Base-by-base conservation (phyloP, 2,888 invertebrate genomes). In the Augiades crinisus region DNA sequence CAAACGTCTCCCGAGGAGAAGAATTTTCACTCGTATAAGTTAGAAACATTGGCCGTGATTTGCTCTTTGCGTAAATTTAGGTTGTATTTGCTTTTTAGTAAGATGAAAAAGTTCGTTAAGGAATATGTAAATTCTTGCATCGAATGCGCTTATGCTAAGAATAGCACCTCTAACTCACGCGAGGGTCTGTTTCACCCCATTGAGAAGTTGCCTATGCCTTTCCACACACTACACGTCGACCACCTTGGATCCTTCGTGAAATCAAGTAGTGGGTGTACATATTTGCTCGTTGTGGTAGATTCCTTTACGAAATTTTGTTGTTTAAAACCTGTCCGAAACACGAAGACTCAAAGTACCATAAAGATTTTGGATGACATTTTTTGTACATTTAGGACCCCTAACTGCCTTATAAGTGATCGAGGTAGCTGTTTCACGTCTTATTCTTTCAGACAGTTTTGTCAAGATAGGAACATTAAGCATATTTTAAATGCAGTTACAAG, bases 71-170 rank as follows among this genome's bases (percentile, higher is more conserved):
- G 50, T 2, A 36, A 49, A 6, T 61, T 57, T 21, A n/a, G 57
- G 3, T 56, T 61, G 4, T 58, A 53, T 24, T 22, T 58, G 5
- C 13, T 58, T 12, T 83, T 83, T 45, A 65, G 72, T 0, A 62
- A 67, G 6, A 78, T 81, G 76, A 60, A 62, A 34, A 44, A 58
- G 0, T 78, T 74, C 46, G 70, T 78, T 0, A 66, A 68, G 34
- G 63, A 71, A 41, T 78, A 83, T 50, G 72, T 82, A 3, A 54
- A 53, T 0, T 67, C 72, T 7, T 81, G 78, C 55, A 57, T 80
- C 0, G 62, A 69, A 2, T 81, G 79, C 50, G 54, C 80, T 2
- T 73, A 70, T 22, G n/a, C 27, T 4, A 27, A 27, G 2, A 27
- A 27, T 27, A 27, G 8, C 5, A 5, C 19, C 27, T 27, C 27